A percentile compares a stretch with the other conserved stretches of the same genome.
These are phyloP conservation scores for Chloroceryle amazona DNA, from an alignment of 2,797 vertebrate species.

Conservation along the genomic window DNA sequence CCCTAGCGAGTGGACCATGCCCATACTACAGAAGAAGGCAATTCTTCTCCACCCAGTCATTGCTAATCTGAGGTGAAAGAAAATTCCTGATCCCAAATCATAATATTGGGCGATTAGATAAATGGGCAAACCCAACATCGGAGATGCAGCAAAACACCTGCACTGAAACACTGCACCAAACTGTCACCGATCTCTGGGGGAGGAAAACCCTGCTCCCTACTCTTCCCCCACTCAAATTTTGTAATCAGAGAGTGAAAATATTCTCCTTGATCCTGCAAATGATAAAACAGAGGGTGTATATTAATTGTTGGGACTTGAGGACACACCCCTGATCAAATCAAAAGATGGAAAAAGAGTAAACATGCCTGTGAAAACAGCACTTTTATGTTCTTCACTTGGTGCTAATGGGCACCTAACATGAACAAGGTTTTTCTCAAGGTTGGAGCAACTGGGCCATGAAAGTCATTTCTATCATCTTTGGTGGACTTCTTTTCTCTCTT, in stretches of 20 bases:
- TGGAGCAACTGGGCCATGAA: background rate
- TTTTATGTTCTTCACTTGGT: background rate
- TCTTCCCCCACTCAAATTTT: background rate
- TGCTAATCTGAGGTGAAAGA: background rate
- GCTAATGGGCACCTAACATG: background rate
- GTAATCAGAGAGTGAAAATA: background rate
- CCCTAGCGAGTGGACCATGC: background rate
- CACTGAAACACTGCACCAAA: background rate
- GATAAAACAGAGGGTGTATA: background rate
- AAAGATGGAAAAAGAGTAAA: background rate
- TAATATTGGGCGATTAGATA: background rate
- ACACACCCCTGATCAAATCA: background rate
- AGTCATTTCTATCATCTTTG: background rate
- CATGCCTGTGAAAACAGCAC: background rate
- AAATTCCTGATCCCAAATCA: background rate
- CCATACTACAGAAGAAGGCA: background rate
- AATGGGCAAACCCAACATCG: background rate
- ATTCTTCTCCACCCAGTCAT: accelerated
- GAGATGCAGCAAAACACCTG: background rate
- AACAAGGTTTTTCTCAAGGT: background rate
- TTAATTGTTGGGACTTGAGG: background rate
- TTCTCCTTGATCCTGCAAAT: background rate
- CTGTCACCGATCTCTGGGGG: accelerated
- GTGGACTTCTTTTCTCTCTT: background rate
- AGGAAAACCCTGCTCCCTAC: background rate